A percentile compares a stretch with the other conserved stretches of the same genome.
These are phyloP conservation scores for Mirza zaza DNA, from an alignment of 2,113 vertebrate species.

Conservation along the genomic window DNA sequence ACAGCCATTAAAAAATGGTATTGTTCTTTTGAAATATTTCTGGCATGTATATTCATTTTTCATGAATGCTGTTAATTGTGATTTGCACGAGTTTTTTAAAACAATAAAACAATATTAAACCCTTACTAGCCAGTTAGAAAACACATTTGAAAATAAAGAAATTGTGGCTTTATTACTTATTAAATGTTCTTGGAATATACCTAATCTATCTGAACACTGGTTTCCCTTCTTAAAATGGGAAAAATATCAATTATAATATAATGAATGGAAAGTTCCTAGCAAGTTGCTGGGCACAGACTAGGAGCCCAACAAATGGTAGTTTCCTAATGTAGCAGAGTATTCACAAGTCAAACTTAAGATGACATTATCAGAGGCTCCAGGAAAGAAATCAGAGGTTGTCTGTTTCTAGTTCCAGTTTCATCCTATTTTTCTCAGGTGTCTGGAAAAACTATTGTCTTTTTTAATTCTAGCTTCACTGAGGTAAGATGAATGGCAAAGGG, in stretches of 20 bases:
- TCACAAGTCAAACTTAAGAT: neutral
- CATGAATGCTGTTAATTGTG: neutral
- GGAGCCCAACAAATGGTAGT: neutral
- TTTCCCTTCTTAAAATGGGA: neutral
- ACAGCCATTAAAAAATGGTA: slow-evolving; percentile 43
- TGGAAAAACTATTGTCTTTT: neutral
- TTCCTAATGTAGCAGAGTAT: neutral
- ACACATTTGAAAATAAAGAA: slow-evolving; percentile 19
- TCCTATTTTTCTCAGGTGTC: neutral
- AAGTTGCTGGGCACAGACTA: neutral
- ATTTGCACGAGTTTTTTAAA: neutral
- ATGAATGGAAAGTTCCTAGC: neutral
- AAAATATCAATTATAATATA: neutral
- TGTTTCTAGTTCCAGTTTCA: neutral
- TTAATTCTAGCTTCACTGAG: neutral
- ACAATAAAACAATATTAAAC: slow-evolving; percentile 33
- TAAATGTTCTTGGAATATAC: neutral
- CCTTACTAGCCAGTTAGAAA: slow-evolving; percentile 25
- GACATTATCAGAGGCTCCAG: neutral
- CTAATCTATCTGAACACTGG: neutral
- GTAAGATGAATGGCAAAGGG: neutral
- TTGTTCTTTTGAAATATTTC: slow-evolving; percentile 45
- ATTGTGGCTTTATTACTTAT: neutral
- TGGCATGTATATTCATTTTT: slow-evolving; percentile 43
- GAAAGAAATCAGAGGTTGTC: neutral